Conservation (phyloP, 1,140 invertebrate species). For the Eupeodes corollae region DNA sequence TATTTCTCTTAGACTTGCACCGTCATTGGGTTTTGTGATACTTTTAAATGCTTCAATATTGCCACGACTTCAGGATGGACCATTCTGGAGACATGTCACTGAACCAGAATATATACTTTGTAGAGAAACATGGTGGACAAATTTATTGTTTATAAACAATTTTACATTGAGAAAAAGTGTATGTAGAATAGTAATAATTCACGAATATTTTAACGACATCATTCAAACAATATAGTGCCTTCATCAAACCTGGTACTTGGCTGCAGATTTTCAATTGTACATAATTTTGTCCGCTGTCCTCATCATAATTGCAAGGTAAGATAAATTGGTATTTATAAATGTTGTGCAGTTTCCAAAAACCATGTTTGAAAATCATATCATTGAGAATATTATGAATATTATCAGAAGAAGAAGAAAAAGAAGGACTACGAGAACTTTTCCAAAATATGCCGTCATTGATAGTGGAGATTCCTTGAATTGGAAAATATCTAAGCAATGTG, state of each 20-base stretch:
- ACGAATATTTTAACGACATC: conserved; percentile 25
- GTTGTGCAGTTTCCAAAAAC: background rate
- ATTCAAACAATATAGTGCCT: conserved; percentile 43
- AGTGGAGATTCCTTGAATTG: too few species aligned
- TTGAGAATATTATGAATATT: too few species aligned
- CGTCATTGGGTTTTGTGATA: conserved; percentile 39
- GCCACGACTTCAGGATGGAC: conserved; percentile 36
- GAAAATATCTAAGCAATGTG: too few species aligned
- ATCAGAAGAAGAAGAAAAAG: too few species aligned
- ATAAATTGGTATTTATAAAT: conserved; percentile 7
- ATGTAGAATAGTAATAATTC: conserved; percentile 5
- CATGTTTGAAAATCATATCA: background rate
- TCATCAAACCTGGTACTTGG: conserved; percentile 60
- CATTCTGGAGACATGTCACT: conserved; percentile 39
- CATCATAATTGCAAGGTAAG: conserved; percentile 35
- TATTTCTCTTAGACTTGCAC: conserved; percentile 35
- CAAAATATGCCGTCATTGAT: too few species aligned
- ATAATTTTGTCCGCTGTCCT: conserved; percentile 48
- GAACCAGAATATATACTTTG: conserved; percentile 42
- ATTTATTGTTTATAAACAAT: conserved; percentile 54
- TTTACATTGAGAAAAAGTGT: conserved; percentile 34
- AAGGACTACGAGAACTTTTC: too few species aligned
- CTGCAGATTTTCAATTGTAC: conserved; percentile 60
- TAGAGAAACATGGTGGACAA: conserved; percentile 53
- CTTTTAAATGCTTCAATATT: conserved; percentile 40